Conservation (phyloP, 1,140 invertebrate species). For the Polypedilum pembai region DNA sequence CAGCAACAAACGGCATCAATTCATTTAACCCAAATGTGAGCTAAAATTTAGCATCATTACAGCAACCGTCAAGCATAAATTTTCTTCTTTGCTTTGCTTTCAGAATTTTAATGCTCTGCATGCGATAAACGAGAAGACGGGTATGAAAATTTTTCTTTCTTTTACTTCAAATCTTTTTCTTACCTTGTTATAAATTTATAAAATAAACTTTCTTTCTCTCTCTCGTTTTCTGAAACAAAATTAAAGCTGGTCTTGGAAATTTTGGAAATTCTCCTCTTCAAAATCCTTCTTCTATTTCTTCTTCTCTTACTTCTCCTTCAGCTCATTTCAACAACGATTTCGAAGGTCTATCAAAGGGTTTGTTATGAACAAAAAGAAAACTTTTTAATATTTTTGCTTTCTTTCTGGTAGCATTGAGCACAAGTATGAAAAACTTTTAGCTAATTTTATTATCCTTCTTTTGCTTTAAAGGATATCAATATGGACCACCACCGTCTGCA, state of each 20-base stretch:
- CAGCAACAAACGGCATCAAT: background rate
- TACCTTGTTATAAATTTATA: background rate
- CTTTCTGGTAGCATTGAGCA: background rate
- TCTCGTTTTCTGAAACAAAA: background rate
- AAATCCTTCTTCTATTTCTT: background rate
- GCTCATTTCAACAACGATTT: background rate
- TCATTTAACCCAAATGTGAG: background rate
- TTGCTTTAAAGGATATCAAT: constrained; percentile 23
- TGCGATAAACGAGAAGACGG: background rate
- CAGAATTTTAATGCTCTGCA: background rate
- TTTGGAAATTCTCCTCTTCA: background rate
- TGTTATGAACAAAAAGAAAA: background rate
- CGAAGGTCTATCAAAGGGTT: background rate
- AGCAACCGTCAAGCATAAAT: background rate
- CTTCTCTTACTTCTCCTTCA: background rate
- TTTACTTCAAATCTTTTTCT: background rate
- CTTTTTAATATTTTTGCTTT: background rate
- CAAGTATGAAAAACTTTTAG: background rate
- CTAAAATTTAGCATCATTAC: background rate
- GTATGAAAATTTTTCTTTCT: background rate
- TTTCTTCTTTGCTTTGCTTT: background rate
- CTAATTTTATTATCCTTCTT: background rate
- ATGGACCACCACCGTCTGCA: constrained; percentile 29
- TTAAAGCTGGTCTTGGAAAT: background rate
- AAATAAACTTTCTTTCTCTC: background rate